Conservation (phyloP, 2,113 vertebrate species). For the Cryptotis parvus region DNA sequence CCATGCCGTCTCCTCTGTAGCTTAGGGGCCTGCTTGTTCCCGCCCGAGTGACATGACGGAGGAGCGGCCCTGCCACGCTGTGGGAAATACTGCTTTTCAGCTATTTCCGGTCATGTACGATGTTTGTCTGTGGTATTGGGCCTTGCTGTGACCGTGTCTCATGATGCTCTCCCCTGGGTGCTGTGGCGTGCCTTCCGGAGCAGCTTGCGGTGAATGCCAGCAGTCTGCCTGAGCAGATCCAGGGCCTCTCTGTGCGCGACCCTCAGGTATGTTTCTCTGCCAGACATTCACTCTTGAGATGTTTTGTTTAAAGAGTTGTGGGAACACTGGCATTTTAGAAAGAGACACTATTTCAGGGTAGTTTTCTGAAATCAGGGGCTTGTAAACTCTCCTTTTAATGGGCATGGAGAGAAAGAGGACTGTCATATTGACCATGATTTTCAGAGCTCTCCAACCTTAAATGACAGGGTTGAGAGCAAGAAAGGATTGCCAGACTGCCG, state of each 20-base stretch:
- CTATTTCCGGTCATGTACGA: background rate
- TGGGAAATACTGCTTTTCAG: background rate
- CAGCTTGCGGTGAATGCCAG: slow-evolving; percentile 89
- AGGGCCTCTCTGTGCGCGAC: slow-evolving; percentile 91
- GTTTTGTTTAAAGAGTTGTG: slow-evolving; percentile 5
- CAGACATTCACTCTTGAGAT: background rate
- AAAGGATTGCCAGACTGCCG: slow-evolving; percentile 64
- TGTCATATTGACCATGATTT: slow-evolving; percentile 25
- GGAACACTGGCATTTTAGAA: background rate
- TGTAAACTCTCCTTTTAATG: slow-evolving; percentile 2
- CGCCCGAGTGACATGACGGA: too few relatives aligned
- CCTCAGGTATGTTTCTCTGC: slow-evolving; percentile 86
- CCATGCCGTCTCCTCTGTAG: too few relatives aligned
- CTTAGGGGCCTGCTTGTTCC: background rate
- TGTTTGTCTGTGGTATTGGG: background rate
- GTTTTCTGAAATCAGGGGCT: background rate
- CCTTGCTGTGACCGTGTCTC: background rate
- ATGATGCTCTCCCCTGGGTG: background rate
- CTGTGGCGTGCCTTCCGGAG: slow-evolving; percentile 68
- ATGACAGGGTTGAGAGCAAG: slow-evolving; percentile 51
- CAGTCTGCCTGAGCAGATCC: slow-evolving; percentile 88
- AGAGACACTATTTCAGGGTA: slow-evolving; percentile 3
- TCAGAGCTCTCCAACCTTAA: slow-evolving; percentile 47
- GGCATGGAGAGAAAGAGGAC: background rate
- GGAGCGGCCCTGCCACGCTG: background rate